Evolutionary conservation across 2,888 invertebrate species (phyloP).

Genomic region (Allolobophora icterica): DNA sequence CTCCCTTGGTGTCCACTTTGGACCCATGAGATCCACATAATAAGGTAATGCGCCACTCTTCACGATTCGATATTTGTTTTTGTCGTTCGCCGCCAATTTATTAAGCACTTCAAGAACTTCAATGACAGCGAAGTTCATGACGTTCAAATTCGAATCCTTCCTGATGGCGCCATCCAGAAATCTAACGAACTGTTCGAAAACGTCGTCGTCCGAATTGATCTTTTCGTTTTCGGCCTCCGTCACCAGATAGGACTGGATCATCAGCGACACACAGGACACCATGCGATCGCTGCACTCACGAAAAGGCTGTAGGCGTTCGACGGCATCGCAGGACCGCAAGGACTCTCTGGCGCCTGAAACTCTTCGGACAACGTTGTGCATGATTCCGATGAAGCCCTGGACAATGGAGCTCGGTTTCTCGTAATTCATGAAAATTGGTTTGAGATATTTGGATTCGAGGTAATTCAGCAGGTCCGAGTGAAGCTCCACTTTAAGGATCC

Average conservation of each 20-base stretch:
- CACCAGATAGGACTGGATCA: conserved; percentile 57
- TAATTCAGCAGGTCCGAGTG: conserved; percentile 37
- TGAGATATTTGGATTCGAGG: conserved; percentile 32
- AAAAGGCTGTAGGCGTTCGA: conserved; percentile 48
- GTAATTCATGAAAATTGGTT: conserved; percentile 27
- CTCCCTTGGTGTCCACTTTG: conserved; percentile 27
- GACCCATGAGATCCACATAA: conserved; percentile 40
- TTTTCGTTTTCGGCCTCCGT: conserved; percentile 57
- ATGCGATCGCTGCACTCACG: conserved; percentile 47
- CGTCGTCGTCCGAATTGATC: conserved; percentile 52
- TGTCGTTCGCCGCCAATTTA: conserved; percentile 56
- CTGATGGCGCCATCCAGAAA: conserved; percentile 52
- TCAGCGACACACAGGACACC: conserved; percentile 54
- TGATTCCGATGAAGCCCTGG: conserved; percentile 56
- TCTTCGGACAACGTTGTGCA: conserved; percentile 51
- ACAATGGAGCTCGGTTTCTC: conserved; percentile 44
- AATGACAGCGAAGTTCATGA: conserved; percentile 55
- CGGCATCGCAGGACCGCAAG: conserved; percentile 48
- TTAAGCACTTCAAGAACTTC: conserved; percentile 56
- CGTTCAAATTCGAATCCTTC: conserved; percentile 51
- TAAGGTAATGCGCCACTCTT: conserved; percentile 40
- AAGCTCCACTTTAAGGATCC: conserved; percentile 34
- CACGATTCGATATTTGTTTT: conserved; percentile 52
- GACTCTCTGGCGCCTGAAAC: conserved; percentile 49
- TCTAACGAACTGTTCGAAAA: conserved; percentile 54